Evolutionary conservation across 2,888 invertebrate genomes (phyloP), one percentile per base, ranked within the genome.

Genomic region (Clunio marinus): DNA sequence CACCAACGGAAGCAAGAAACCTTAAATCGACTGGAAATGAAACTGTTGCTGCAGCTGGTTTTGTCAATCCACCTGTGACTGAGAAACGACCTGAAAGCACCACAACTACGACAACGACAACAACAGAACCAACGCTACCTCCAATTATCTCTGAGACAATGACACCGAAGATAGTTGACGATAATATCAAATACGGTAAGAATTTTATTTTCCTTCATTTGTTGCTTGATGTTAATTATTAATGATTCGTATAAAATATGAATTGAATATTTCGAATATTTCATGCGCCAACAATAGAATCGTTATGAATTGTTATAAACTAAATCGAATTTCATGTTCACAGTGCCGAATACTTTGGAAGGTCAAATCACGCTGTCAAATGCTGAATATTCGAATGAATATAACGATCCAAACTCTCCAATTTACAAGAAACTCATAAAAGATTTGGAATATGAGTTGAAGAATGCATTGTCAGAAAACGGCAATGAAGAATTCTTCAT

Each of bases 331-430:
- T 69, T 71, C 45, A 41, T 59, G 77, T n/a, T n/a, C n/a, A n/a
- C 79, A 84, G 89, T 91, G 71, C 87, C 88, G 63, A 81, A 84
- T 74, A 86, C 86, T 2, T 74, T 89, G 51, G 87, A 89, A 76
- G 88, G 88, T 1, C 82, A 85, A 73, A 75, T 90, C 68, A 83
- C 78, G 69, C 82, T 91, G 35, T 86, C 87, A 72, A 86, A 88
- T 74, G 81, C 86, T 72, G 81, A 84, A 51, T 89, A 83, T 76
- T 80, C 81, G 8, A 78, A 82, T 1, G 84, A 82, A 22, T 79
- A 89, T 51, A 76, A 79, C 35, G 81, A 88, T 73, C 80, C 81
- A 17, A 84, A 85, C 41, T 88, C 87, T 67, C 76, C 81, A 15
- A 83, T 84, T 72, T 89, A 84, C 76, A 81, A 82, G 72, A 80